These are phyloP conservation scores for Scomberomorus guttatus DNA, from an alignment of 2,797 vertebrate genomes.

Conservation along the genomic window DNA sequence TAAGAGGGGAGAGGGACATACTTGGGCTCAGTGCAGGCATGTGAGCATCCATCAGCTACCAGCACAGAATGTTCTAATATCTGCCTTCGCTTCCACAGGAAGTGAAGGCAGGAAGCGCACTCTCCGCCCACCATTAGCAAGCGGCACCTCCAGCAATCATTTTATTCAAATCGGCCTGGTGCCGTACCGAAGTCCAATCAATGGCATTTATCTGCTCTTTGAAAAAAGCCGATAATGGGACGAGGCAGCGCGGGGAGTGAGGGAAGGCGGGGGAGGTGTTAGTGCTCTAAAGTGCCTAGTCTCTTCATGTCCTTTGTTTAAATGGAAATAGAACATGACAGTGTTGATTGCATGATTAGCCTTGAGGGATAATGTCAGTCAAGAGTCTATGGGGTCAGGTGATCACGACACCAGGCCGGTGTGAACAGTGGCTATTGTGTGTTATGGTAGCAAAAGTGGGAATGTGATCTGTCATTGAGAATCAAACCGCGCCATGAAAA, in stretches of 20 bases:
- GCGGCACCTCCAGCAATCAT: constrained; percentile 69
- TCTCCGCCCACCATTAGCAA: constrained; percentile 74
- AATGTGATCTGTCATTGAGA: constrained; percentile 13
- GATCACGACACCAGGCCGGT: constrained; percentile 18
- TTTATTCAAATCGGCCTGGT: constrained; percentile 80
- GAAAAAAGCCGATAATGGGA: constrained; percentile 82
- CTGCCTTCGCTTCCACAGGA: constrained; percentile 60
- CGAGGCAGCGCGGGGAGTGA: constrained; percentile 67
- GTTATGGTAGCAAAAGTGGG: constrained; percentile 14
- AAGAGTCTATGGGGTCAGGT: constrained; percentile 54
- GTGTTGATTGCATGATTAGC: constrained; percentile 72
- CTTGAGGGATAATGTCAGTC: constrained; percentile 60
- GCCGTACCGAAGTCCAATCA: constrained; percentile 78
- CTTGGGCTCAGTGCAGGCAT: constrained; percentile 48
- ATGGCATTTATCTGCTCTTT: constrained; percentile 84
- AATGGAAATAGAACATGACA: constrained; percentile 76
- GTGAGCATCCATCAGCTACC: constrained; percentile 72
- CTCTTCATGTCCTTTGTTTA: constrained; percentile 74
- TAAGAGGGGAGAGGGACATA: constrained; percentile 65
- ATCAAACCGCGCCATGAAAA: constrained; percentile 29
- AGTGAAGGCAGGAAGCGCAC: constrained; percentile 66
- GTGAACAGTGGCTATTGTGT: constrained; percentile 15
- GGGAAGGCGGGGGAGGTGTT: constrained; percentile 60
- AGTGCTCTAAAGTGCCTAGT: constrained; percentile 63
- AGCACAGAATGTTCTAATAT: constrained; percentile 65